phyloP scores from a whole-genome alignment of 92 coral and sea anemone species.

The Zoanthus sociatus region DNA sequence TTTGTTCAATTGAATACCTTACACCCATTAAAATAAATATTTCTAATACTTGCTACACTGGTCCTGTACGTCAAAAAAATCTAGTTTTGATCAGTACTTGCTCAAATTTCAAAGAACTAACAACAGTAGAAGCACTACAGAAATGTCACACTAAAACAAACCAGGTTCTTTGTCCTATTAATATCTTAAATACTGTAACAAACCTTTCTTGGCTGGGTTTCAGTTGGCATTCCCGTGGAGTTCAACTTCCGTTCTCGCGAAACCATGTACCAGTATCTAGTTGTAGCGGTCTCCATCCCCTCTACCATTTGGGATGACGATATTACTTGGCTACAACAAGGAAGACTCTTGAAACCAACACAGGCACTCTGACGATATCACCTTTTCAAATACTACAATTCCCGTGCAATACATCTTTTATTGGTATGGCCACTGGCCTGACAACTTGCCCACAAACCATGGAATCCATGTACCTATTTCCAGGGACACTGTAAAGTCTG shows the following conservation, averaged over 20 bases:
- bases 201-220: constrained; percentile 60
- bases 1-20: constrained; percentile 60
- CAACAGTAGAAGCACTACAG: constrained; percentile 2
- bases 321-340: constrained; percentile 50
- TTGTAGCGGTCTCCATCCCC: constrained; percentile 48
- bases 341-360: constrained; percentile 12
- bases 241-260: constrained; percentile 42
- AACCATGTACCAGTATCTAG: constrained; percentile 29
- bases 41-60: constrained; percentile 59
- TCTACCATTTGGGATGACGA: constrained; percentile 58
- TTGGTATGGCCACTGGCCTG: constrained; percentile 36
- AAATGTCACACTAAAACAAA: constrained; percentile 41
- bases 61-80: constrained; percentile 53
- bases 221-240: constrained; percentile 46
- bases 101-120: constrained; percentile 6
- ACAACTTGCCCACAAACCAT: constrained; percentile 50
- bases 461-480: constrained; percentile 44
- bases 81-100: constrained; percentile 56
- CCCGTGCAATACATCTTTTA: constrained; percentile 56
- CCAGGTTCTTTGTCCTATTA: constrained; percentile 41
- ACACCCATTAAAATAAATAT: constrained; percentile 61
- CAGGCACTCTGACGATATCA: constrained; percentile 31
- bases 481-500: constrained; percentile 2
- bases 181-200: constrained; percentile 44
- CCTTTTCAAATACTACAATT: constrained; percentile 59